A percentile compares a stretch with the other conserved stretches of the same genome.
Conservation (phyloP, 2,113 vertebrate genomes). For the Prinia subflava region DNA sequence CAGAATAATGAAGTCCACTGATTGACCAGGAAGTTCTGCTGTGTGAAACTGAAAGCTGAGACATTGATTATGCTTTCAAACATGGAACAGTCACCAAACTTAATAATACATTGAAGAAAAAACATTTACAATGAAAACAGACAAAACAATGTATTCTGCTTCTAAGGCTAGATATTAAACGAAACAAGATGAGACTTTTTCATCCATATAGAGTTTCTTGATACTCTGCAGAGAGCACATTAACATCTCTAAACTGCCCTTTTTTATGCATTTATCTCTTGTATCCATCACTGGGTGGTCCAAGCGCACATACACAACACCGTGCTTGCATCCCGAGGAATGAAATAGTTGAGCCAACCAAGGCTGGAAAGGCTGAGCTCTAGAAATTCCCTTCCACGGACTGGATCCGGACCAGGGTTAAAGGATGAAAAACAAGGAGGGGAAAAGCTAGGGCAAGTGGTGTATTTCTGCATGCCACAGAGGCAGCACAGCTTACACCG, state of each 20-base stretch:
- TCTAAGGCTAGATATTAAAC: background rate
- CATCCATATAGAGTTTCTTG: background rate
- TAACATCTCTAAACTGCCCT: background rate
- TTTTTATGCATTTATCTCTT: background rate
- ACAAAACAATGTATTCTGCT: background rate
- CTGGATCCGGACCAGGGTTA: background rate
- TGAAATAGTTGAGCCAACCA: background rate
- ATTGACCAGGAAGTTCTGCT: background rate
- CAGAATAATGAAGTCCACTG: background rate
- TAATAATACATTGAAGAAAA: background rate
- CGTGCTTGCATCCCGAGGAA: background rate
- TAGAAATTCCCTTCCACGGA: background rate
- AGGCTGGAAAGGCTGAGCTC: background rate
- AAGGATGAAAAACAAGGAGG: background rate
- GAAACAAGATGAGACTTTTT: background rate
- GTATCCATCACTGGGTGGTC: background rate
- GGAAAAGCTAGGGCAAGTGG: background rate
- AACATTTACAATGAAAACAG: background rate
- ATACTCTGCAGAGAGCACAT: background rate
- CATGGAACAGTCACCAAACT: background rate
- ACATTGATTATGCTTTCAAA: background rate
- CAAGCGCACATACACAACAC: background rate
- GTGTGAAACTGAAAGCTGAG: background rate
- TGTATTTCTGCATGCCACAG: constrained; percentile 51
- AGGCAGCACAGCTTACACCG: constrained; percentile 61